Evolutionary conservation across 23 tunicate species (phyloP).

Genomic region (Styela plicata): DNA sequence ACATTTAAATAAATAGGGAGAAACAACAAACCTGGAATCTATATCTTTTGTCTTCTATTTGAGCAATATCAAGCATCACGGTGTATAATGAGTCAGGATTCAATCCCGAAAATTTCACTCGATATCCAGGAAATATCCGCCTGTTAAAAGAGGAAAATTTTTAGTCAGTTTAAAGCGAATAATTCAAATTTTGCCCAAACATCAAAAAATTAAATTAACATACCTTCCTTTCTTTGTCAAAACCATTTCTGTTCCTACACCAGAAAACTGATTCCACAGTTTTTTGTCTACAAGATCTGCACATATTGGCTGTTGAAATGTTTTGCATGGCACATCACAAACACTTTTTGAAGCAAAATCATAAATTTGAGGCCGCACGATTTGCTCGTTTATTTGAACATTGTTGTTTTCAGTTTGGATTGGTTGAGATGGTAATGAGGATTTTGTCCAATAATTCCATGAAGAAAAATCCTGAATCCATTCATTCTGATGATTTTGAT

Average conservation of each 20-base stretch:
- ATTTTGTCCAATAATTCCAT: neutral
- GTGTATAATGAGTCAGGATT: neutral
- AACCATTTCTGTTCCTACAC: constrained; percentile 21
- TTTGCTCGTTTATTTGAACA: no score
- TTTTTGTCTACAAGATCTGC: neutral
- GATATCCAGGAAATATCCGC: constrained; percentile 21
- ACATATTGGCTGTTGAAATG: neutral
- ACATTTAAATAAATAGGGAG: no score
- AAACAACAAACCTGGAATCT: constrained; percentile 17
- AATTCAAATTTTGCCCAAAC: no score
- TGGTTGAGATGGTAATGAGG: neutral
- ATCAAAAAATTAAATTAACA: no score
- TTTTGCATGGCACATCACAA: no score
- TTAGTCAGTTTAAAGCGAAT: no score
- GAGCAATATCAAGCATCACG: constrained; percentile 17
- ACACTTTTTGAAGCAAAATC: no score
- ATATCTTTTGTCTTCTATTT: constrained; percentile 14
- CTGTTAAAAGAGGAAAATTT: neutral
- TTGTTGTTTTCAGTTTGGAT: no score
- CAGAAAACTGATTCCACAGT: constrained; percentile 2
- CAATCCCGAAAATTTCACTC: constrained; percentile 14
- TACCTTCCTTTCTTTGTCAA: constrained; percentile 15
- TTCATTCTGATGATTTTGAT: neutral
- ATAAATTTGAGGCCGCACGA: no score
- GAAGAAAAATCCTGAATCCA: neutral